phyloP scores from a whole-genome alignment of 2,888 invertebrate genomes.

The Automeris io region DNA sequence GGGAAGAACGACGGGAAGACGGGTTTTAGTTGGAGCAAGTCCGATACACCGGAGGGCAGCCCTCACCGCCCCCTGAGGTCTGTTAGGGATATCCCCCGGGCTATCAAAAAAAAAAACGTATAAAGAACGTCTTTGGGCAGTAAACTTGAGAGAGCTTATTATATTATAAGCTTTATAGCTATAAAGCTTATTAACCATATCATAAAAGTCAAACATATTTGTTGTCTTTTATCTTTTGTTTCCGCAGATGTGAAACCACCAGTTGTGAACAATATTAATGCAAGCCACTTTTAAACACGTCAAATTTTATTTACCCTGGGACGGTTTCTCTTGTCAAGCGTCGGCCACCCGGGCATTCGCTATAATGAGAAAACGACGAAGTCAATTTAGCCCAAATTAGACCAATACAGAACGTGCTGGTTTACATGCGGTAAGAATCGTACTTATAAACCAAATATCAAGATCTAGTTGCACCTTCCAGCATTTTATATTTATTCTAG shows the following conservation, averaged over 20 bases:
- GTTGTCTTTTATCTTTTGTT: slow-evolving; percentile 20
- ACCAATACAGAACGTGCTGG: slow-evolving; percentile 31
- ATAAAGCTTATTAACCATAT: background rate
- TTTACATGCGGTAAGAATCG: slow-evolving; percentile 54
- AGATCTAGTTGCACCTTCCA: no score
- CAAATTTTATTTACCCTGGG: slow-evolving; percentile 68
- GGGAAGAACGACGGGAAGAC: no score
- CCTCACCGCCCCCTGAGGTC: no score
- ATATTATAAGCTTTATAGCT: no score
- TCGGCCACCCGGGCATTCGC: slow-evolving; percentile 67
- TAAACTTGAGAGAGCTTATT: no score
- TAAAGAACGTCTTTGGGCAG: no score
- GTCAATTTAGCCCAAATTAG: slow-evolving; percentile 67
- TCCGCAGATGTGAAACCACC: slow-evolving; percentile 35
- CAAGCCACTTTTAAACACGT: slow-evolving; percentile 50
- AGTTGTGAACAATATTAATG: slow-evolving; percentile 64
- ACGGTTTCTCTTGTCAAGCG: slow-evolving; percentile 70
- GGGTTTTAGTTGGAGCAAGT: no score
- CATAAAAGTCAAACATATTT: background rate
- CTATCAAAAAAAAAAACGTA: no score
- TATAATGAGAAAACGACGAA: slow-evolving; percentile 68
- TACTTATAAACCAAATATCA: no score
- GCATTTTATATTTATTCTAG: no score
- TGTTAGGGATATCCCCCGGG: no score
- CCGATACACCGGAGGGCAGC: no score